Evolutionary conservation across 2,888 invertebrate species (phyloP), one percentile per base, ranked within the genome.

Genomic region (Lymantria dispar): DNA sequence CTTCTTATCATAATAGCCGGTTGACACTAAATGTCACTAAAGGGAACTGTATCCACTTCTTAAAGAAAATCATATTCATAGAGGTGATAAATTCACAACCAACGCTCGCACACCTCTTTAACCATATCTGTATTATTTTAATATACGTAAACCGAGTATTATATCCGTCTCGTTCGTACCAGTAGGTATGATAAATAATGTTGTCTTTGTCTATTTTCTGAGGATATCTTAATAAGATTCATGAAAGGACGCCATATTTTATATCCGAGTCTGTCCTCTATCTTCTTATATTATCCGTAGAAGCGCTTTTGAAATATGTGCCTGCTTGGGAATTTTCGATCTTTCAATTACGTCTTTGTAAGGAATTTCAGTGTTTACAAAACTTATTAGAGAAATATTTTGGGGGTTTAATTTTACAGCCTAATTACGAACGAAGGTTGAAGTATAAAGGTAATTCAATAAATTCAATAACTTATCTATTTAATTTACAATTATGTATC

Each of bases 231-330:
- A 94, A 94, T 94, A 94, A 94, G 94, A 94, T 94, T 95, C 94
- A 94, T 94, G 94, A 94, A 95, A 94, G 94, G 94, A 93, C 93
- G 94, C 94, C 94, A 94, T 95, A 95, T 94, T 94, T 95, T 94
- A 95, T 94, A 93, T 93, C 93, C 92, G 92, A 92, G 88, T 93
- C 87, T 89, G 91, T 90, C 91, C 90, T 92, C 91, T 92, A 92
- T 92, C 91, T 91, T 81, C 87, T 91, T 90, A 92, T 91, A 92
- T 92, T 92, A 92, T 92, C 91, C 91, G 80, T 75, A 78, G 83
- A 81, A 82, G 80, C 74, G 80, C 78, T 76, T 78, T 79, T 91
- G 91, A 91, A 91, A 91, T 91, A 91, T 91, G 90, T 87, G 87
- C 84, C 78, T 84, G 86, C 83, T 85, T 80, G 85, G 84, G 87